phyloP scores from a whole-genome alignment of 2,113 vertebrate genomes.

The Thunnus maccoyii region DNA sequence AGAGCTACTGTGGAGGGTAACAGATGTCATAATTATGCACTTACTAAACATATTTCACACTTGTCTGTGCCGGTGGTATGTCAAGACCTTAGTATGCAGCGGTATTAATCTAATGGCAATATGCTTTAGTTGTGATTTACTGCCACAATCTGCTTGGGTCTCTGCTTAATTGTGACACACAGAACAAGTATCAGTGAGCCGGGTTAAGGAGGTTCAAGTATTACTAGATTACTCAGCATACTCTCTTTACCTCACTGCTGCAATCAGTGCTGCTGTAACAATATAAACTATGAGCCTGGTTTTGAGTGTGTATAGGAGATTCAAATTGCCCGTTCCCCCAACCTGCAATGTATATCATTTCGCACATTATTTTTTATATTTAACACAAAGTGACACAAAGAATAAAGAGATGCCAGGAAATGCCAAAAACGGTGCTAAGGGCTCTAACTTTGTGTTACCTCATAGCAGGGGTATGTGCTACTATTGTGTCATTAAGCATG shows the following conservation, averaged over 20 bases:
- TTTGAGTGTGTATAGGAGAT: not conserved
- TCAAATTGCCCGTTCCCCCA: not conserved
- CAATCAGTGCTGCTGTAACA: constrained; percentile 18
- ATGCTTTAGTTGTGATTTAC: constrained; percentile 83
- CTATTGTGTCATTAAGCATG: not conserved
- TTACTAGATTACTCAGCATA: constrained; percentile 69
- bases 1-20: constrained; percentile 88
- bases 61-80: constrained; percentile 76
- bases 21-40: constrained; percentile 97
- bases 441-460: too few relatives aligned
- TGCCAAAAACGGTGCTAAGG: too few relatives aligned
- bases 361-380: not conserved
- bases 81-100: constrained; percentile 58
- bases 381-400: too few relatives aligned
- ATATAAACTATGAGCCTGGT: not conserved
- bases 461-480: not conserved
- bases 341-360: not conserved
- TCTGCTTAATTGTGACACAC: constrained; percentile 76
- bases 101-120: constrained; percentile 88
- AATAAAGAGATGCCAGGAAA: too few relatives aligned
- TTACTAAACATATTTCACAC: constrained; percentile 91
- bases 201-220: constrained; percentile 73
- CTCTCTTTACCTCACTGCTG: constrained; percentile 52
- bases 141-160: constrained; percentile 70
- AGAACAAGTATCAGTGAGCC: constrained; percentile 41